Conservation (phyloP, 2,888 invertebrate species). For the Hypomecis atomaria region DNA sequence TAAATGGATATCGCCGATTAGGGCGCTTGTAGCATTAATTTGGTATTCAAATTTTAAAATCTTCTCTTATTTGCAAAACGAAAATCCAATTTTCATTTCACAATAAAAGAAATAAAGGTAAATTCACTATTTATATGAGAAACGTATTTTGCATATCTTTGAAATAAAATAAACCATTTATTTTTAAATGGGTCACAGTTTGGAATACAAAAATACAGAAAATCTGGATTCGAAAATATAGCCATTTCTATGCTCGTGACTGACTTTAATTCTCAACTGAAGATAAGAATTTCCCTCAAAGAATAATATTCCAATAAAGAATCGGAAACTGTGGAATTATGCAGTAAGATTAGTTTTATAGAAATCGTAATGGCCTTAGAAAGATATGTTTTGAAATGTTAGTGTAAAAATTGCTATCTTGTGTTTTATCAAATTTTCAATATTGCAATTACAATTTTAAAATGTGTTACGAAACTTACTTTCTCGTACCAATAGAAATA, state of each 20-base stretch:
- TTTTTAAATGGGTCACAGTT: slow-evolving; percentile 8
- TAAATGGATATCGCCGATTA: slow-evolving; percentile 11
- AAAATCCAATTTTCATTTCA: slow-evolving; percentile 14
- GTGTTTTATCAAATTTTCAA: no score
- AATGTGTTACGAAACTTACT: background rate
- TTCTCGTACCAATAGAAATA: background rate
- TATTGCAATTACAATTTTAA: background rate
- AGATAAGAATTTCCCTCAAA: slow-evolving; percentile 15
- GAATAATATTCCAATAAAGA: slow-evolving; percentile 30
- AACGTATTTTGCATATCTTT: slow-evolving; percentile 3
- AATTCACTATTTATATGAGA: slow-evolving; percentile 3
- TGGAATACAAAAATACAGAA: slow-evolving; percentile 8
- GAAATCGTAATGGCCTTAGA: background rate
- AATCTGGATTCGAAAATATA: slow-evolving; percentile 8
- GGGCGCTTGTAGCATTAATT: slow-evolving; percentile 3
- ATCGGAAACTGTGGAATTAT: slow-evolving; percentile 32
- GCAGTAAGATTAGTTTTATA: slow-evolving; percentile 15
- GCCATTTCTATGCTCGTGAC: slow-evolving; percentile 17
- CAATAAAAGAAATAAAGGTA: slow-evolving; percentile 3
- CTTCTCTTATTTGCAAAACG: slow-evolving; percentile 8
- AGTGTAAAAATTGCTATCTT: no score
- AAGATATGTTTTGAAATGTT: background rate
- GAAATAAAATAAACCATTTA: background rate
- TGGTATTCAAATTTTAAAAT: slow-evolving; percentile 14
- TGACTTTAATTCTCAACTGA: slow-evolving; percentile 9